These are phyloP conservation scores for Cavia aperea DNA, from an alignment of 2,113 vertebrate species.

Conservation along the genomic window DNA sequence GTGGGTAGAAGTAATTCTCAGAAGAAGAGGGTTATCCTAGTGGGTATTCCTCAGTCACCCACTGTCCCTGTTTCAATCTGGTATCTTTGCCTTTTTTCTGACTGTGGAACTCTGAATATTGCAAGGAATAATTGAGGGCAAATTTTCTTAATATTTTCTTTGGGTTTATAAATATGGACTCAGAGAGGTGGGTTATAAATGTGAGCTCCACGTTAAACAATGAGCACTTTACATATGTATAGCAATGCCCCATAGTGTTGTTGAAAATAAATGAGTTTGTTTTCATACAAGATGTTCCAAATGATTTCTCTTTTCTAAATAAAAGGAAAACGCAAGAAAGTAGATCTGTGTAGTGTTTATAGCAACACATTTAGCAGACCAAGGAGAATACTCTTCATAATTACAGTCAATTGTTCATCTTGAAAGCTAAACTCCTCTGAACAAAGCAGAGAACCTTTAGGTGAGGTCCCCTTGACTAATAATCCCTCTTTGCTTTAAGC, in stretches of 20 bases:
- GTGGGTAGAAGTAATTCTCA: background rate
- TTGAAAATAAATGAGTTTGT: background rate
- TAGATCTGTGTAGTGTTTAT: background rate
- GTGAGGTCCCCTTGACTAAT: background rate
- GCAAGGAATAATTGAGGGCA: background rate
- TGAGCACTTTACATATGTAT: background rate
- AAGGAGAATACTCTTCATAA: background rate
- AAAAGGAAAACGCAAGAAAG: background rate
- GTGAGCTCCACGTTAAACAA: background rate
- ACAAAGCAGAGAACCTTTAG: background rate
- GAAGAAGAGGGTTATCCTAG: background rate
- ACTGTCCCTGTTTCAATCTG: background rate
- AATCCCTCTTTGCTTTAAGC: background rate
- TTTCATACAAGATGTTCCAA: background rate
- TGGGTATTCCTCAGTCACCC: background rate
- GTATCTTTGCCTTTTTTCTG: background rate
- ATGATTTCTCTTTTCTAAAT: background rate
- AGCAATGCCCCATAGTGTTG: background rate
- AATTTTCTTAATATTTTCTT: background rate
- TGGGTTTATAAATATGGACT: background rate
- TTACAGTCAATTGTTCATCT: background rate
- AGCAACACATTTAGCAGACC: background rate
- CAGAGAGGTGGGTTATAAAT: background rate
- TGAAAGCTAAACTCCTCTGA: background rate
- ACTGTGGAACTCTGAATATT: background rate